Percentiles rank a stretch among this genome's conserved stretches.
Evolutionary conservation across 2,797 vertebrate species (phyloP).

Genomic region (Okamejei kenojei): DNA sequence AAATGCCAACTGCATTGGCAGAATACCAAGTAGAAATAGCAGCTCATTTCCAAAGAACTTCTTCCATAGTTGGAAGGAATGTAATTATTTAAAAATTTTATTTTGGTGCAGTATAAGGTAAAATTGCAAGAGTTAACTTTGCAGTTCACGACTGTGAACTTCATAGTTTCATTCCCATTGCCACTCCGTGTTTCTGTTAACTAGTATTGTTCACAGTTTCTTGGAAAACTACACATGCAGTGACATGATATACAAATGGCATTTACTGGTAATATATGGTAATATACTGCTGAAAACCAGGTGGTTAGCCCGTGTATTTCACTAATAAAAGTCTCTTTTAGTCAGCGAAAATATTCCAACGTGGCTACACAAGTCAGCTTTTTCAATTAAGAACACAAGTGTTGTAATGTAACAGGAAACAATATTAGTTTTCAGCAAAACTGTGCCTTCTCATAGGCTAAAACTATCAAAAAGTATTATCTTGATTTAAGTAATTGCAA

Average conservation of each 20-base stretch:
- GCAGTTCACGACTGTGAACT: not conserved
- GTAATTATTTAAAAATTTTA: not conserved
- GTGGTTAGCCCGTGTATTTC: not conserved
- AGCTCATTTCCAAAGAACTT: not conserved
- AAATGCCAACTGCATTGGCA: not conserved
- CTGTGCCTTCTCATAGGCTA: not conserved
- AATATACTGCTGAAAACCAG: not conserved
- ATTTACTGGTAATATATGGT: too few relatives aligned
- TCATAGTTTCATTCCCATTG: not conserved
- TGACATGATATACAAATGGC: not conserved
- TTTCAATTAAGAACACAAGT: not conserved
- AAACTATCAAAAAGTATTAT: not conserved
- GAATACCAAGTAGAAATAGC: not conserved
- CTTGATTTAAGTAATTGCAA: not conserved
- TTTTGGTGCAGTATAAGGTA: not conserved
- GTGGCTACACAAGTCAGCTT: not conserved
- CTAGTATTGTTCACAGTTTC: not conserved
- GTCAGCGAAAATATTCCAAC: not conserved
- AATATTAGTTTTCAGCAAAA: not conserved
- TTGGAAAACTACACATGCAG: not conserved
- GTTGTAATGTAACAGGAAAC: not conserved
- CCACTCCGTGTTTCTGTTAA: not conserved
- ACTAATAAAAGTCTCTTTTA: not conserved
- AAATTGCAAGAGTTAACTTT: constrained; percentile 13
- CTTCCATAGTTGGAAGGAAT: too few relatives aligned